Percentiles rank a stretch among this genome's conserved stretches.
Evolutionary conservation across 2,113 vertebrate genomes (phyloP).

Genomic region (Tachysurus fulvidraco): DNA sequence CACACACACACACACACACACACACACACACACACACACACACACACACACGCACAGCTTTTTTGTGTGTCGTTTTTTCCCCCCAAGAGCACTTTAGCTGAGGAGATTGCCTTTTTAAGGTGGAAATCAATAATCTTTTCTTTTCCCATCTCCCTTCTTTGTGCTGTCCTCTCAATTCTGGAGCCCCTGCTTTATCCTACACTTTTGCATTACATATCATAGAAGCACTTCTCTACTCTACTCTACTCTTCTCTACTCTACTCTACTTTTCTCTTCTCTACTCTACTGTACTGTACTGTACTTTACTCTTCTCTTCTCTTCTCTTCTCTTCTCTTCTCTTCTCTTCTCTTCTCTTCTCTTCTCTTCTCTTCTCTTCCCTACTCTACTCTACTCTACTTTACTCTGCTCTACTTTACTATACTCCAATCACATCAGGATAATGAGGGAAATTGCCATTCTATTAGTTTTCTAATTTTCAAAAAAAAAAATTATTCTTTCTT

Average conservation of each 20-base stretch:
- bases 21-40: conserved; percentile 37
- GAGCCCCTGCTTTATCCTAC: conserved; percentile 31
- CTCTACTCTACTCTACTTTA: no score
- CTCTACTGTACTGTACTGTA: no score
- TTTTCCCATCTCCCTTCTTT: conserved; percentile 62
- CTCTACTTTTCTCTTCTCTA: no score
- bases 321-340: background rate
- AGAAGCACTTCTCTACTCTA: background rate
- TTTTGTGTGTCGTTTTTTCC: background rate
- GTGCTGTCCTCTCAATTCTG: conserved; percentile 62
- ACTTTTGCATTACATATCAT: conserved; percentile 38
- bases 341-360: no score
- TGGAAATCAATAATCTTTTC: conserved; percentile 73
- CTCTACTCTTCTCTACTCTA: no score
- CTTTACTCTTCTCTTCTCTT: no score
- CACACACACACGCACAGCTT: conserved; percentile 49
- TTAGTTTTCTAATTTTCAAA: background rate
- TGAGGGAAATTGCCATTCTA: background rate
- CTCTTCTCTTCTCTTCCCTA: no score
- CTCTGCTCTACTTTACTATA: no score
- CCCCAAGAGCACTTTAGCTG: conserved; percentile 60
- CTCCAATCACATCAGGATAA: background rate
- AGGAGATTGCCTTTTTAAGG: conserved; percentile 68
- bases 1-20: background rate
- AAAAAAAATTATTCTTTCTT: background rate